Base-by-base conservation (phyloP, 1,140 invertebrate genomes). In the Chironomus striatipennis region DNA sequence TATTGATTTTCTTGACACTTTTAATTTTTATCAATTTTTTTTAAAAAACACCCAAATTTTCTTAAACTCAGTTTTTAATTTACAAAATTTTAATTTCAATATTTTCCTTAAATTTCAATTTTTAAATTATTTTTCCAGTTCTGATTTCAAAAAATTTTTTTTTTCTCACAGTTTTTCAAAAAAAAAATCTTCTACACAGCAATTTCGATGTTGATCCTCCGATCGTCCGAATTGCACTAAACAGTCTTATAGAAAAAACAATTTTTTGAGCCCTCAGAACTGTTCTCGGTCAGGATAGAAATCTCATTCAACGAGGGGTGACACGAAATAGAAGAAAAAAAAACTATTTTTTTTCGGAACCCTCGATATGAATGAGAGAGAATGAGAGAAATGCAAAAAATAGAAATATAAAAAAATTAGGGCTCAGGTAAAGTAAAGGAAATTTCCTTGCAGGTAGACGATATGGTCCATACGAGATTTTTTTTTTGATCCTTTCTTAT, bases 141-240 rank as follows among this genome's bases (percentile, higher is more conserved):
- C 65, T 7, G 5, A 8, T 7, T 7, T 20, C 1, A 70, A 20
- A 70, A 70, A 12, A 70, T 20, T 70, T 70, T 20, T 21, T 70
- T 70, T 18, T 70, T 18, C 18, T 70, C 18, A 20, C 9, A 70
- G 10, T 70, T n/a, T 57, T 57, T 34, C 24, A 5, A 34, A 34
- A 34, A 34, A 34, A 34, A 34, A 2, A 34, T 34, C 24, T 34
- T 34, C 24, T 34, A 57, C 7, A n/a, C 47, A 12, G 18, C 65
- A 70, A 18, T 6, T 17, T 18, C 65, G 65, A 21, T 70, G 65
- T 70, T 70, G 65, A 70, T 70, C 18, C 65, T 70, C 18, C 65
- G 65, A 70, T 70, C 65, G 65, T 18, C 65, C 65, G 20, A 70
- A 70, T 70, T 70, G 65, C 65, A 70, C 65, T 70, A 17, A 70